phyloP scores from a whole-genome alignment of 2,797 vertebrate genomes.

The Ceryle rudis region DNA sequence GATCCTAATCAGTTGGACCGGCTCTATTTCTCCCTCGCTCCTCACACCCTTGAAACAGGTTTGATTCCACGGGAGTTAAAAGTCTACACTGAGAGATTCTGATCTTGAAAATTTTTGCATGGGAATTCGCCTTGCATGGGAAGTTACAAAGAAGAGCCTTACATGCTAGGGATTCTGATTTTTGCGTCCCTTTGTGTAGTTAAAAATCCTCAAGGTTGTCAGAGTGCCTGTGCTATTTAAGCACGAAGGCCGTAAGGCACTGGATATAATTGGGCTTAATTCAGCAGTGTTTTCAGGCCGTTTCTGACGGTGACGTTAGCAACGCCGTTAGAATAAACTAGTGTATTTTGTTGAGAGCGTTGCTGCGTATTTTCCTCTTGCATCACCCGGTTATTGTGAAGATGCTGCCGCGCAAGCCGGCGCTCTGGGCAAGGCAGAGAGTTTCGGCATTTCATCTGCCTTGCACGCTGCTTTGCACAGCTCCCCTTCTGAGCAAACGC shows the following conservation, averaged over 20 bases:
- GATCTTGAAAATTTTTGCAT: not conserved
- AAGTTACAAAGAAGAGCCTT: not conserved
- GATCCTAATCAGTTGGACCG: not conserved
- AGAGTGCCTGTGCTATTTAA: not conserved
- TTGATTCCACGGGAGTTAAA: not conserved
- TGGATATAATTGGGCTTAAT: not conserved
- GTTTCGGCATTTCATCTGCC: not conserved
- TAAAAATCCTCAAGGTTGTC: not conserved
- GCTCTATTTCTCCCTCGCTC: not conserved
- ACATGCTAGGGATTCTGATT: not conserved
- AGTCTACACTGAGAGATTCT: not conserved
- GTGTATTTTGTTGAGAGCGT: not conserved
- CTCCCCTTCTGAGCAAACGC: not conserved
- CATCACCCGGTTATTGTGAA: accelerated
- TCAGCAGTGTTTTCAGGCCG: not conserved
- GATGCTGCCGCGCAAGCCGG: accelerated
- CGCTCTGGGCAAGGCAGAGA: not conserved
- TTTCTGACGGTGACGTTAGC: not conserved
- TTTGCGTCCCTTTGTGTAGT: not conserved
- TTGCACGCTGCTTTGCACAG: not conserved
- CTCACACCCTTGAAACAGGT: not conserved
- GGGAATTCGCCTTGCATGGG: not conserved
- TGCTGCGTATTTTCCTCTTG: not conserved
- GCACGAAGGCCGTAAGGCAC: not conserved
- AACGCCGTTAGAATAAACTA: not conserved